Conservation (phyloP, 2,797 vertebrate genomes). For the Microctenopoma lineatum region DNA sequence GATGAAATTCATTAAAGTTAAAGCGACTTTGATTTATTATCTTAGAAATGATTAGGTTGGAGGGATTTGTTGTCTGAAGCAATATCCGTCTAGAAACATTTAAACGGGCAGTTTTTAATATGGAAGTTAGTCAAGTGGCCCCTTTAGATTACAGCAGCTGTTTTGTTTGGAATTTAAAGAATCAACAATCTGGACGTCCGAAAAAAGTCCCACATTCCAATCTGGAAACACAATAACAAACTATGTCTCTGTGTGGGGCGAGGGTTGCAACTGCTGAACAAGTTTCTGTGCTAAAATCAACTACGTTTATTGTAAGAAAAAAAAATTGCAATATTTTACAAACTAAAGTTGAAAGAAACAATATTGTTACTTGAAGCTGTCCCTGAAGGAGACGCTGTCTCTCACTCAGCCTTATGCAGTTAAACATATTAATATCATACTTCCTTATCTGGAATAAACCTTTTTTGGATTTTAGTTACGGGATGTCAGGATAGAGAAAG, state of each 20-base stretch:
- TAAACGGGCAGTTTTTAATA: slow-evolving; percentile 67
- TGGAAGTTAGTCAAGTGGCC: slow-evolving; percentile 57
- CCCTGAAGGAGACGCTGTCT: too few relatives aligned
- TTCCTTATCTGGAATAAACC: too few relatives aligned
- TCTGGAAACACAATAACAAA: slow-evolving; percentile 14
- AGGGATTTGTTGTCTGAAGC: slow-evolving; percentile 71
- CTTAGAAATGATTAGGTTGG: slow-evolving; percentile 66
- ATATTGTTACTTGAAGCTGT: too few relatives aligned
- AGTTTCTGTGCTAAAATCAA: neutral
- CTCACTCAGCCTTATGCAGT: too few relatives aligned
- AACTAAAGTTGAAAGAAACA: too few relatives aligned
- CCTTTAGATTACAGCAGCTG: slow-evolving; percentile 34
- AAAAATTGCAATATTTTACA: too few relatives aligned
- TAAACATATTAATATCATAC: too few relatives aligned
- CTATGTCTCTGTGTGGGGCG: slow-evolving; percentile 6
- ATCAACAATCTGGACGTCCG: slow-evolving; percentile 49
- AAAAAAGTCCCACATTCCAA: slow-evolving; percentile 41
- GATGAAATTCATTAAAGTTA: slow-evolving; percentile 79
- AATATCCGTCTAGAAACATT: slow-evolving; percentile 71
- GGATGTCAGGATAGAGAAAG: too few relatives aligned
- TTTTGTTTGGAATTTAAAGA: slow-evolving; percentile 52
- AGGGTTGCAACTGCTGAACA: slow-evolving; percentile 19
- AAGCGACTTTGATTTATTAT: slow-evolving; percentile 78
- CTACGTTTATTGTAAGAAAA: too few relatives aligned
- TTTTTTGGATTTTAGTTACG: too few relatives aligned